Evolutionary conservation across 2,888 invertebrate genomes (phyloP), one percentile per base, ranked within the genome.

Genomic region (Athripsodes cinereus): DNA sequence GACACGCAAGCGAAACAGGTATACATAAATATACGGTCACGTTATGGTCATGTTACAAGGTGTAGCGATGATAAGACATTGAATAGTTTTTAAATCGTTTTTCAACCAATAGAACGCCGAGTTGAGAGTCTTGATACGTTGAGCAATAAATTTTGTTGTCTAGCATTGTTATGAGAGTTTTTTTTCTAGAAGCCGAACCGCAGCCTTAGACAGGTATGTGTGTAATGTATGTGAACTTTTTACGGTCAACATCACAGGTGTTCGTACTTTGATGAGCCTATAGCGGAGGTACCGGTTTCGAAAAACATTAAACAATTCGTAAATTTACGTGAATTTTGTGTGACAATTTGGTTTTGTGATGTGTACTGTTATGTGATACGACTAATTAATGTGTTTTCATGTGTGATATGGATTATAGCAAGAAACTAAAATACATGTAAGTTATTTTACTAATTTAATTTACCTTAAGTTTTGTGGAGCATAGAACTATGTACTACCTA

Each of bases 1-100:
- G 57, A 58, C 58, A 58, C 58, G 58, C 53, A 50, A 51, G 58
- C 58, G 51, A 54, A 53, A 58, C 58, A 57, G 58, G 58, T 54
- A 58, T 22, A 20, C 16, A 47, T 19, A 44, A n/a, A n/a, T 8
- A 40, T 40, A 40, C 40, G 40, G 40, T 40, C 40, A 40, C 40
- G 40, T 16, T 40, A 40, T 13, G 40, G 40, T 40, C 40, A 40
- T 13, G 40, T 16, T 40, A 40, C 40, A 40, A 16, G 13, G 40
- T 13, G 13, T 8, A 40, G 5, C 40, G 40, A 5, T 40, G 40
- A 40, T 6, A 6, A 3, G 26, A 26, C 26, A 26, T 26, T 26
- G 10, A 6, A 26, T 26, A 26, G 5, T 26, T 26, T 26, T 26
- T 6, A 26, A 26, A 26, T 6, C 10, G 26, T 26, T 26, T n/a